Evolutionary conservation across 1,140 invertebrate genomes (phyloP).

Genomic region (Trichonephila clavata): DNA sequence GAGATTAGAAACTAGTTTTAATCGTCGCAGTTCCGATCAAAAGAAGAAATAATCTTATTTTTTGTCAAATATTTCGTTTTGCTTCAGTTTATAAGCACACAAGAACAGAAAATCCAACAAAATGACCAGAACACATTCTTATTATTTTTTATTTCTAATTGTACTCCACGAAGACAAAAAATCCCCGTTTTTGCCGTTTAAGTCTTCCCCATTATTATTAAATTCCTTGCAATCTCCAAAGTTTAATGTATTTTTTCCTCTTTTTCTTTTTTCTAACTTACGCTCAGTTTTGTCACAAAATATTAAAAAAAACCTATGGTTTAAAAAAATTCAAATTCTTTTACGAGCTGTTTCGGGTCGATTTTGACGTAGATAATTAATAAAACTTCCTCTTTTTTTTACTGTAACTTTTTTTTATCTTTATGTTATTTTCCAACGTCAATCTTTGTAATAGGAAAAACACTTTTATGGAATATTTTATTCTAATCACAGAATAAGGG

Average conservation of each 20-base stretch:
- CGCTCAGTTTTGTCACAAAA: conserved; percentile 2
- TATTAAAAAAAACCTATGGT: neutral
- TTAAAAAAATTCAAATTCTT: conserved; percentile 19
- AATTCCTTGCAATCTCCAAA: conserved; percentile 43
- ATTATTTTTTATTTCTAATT: neutral
- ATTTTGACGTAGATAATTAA: conserved; percentile 46
- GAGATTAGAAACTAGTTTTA: too few relatives aligned
- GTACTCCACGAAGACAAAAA: neutral
- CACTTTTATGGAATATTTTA: conserved; percentile 32
- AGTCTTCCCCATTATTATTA: conserved; percentile 50
- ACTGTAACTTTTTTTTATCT: neutral
- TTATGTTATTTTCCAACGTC: neutral
- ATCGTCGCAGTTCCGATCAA: neutral
- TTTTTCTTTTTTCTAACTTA: neutral
- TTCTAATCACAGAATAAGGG: conserved; percentile 12
- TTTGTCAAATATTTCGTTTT: neutral
- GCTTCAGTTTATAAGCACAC: neutral
- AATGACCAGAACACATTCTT: neutral
- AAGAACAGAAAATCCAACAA: conserved; percentile 19
- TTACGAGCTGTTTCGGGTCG: conserved; percentile 35
- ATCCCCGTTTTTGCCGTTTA: neutral
- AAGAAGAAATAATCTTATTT: neutral
- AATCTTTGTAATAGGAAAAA: neutral
- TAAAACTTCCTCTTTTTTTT: neutral
- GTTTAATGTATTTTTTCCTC: conserved; percentile 14